Base-by-base conservation (phyloP, 2,113 vertebrate genomes). In the Cisticola juncidis region DNA sequence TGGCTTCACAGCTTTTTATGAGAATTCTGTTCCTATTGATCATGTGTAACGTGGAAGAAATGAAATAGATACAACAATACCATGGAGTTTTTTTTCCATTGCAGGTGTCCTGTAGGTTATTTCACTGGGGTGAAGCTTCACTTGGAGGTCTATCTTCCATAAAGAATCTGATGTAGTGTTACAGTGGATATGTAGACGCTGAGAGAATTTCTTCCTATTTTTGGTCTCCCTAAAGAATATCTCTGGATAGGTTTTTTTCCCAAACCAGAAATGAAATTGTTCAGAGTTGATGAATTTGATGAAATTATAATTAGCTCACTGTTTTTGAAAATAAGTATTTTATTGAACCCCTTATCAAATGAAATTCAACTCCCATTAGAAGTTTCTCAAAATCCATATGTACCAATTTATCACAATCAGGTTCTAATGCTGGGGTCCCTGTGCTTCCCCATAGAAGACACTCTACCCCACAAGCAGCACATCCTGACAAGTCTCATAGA, bases 391-490 rank as follows among this genome's bases (percentile, higher is more conserved):
- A 68, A 57, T 61, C 50, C 24, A 6, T 35, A 40, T 9, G 20
- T 45, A 78, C 4, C 9, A 15, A 51, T 45, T 80, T 90, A 62
- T 11, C 25, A 69, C 13, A 65, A 14, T 25, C 17, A 33, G 15
- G 13, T 57, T 56, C n/a, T 65, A 31, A 18, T n/a, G 13, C 11
- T 70, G 20, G 83, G 14, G 54, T 86, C 33, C 11, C 29, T 42
- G 12, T 1, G 1, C 31, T 78, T 56, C 44, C 38, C 54, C 4
- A 0, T 1, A 20, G 71, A 88, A 65, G 70, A 81, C 9, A 61
- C 14, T 24, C 18, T 58, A 12, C 1, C 2, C 40, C 51, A 72
- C 38, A 61, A 78, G 40, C 6, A 2, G n/a, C 0, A 8, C 0
- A 1, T 82, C 54, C 35, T 15, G 0, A 57, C 22, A 79, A 33